phyloP scores from a whole-genome alignment of 92 coral and sea anemone species.

The Palythoa caribaeorum region DNA sequence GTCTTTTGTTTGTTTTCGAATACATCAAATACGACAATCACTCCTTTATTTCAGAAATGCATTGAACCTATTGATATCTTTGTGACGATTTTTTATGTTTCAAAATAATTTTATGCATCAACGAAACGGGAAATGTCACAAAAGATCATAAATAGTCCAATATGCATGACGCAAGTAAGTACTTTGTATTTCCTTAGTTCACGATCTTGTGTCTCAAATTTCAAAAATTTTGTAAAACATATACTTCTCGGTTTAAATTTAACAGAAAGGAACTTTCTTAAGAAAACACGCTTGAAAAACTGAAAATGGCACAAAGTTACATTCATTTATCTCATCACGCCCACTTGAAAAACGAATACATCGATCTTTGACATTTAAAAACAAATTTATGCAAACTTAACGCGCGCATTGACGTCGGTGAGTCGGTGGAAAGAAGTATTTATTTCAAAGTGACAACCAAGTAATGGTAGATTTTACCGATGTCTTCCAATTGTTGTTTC shows the following conservation, averaged over 20 bases:
- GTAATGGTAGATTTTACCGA: conserved; percentile 42
- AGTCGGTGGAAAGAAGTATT: background rate
- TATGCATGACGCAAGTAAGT: background rate
- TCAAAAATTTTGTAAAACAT: background rate
- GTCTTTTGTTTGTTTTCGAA: too few relatives aligned
- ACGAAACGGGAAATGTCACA: background rate
- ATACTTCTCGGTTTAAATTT: background rate
- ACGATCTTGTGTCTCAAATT: background rate
- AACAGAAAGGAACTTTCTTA: background rate
- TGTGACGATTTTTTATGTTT: background rate
- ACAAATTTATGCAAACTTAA: conserved; percentile 56
- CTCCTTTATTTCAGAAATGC: too few relatives aligned
- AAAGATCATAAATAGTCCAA: background rate
- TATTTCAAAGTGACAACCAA: background rate
- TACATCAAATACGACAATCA: too few relatives aligned
- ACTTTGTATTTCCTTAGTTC: background rate
- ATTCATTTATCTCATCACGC: background rate
- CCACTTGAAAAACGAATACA: background rate
- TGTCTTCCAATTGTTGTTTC: conserved; percentile 49
- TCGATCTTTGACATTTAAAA: background rate
- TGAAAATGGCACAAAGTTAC: background rate
- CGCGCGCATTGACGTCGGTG: conserved; percentile 39
- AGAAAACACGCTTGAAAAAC: background rate
- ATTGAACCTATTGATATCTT: background rate
- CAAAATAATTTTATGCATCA: background rate